Percentiles rank a stretch among this genome's conserved stretches.
Conservation (phyloP, 2,113 vertebrate genomes). For the Bujurquina vittata region DNA sequence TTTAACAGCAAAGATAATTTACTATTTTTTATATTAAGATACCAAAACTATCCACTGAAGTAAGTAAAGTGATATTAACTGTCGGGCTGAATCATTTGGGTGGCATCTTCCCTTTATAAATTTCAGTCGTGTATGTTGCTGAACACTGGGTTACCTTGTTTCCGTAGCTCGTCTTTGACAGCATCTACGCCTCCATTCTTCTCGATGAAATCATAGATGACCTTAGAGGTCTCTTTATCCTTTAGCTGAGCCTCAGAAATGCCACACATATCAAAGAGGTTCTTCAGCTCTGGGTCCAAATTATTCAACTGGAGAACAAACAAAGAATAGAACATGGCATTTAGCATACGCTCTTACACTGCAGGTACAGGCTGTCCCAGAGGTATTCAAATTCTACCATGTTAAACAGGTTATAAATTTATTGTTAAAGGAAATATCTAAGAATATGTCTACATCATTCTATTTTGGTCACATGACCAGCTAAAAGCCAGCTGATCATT, state of each 20-base stretch:
- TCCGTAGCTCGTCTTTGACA: slow-evolving; percentile 94
- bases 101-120: not conserved
- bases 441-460: not conserved
- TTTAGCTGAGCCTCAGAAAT: slow-evolving; percentile 98
- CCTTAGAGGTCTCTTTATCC: slow-evolving; percentile 98
- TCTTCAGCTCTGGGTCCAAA: slow-evolving; percentile 97
- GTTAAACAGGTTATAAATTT: not conserved
- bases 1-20: not conserved
- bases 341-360: not conserved
- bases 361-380: not conserved
- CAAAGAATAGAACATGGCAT: not conserved
- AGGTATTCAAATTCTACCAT: not conserved
- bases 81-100: not conserved
- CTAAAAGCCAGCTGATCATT: not conserved
- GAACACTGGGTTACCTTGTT: slow-evolving; percentile 85
- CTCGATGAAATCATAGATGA: slow-evolving; percentile 99
- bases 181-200: slow-evolving; percentile 97
- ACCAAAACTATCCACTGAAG: not conserved
- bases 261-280: slow-evolving; percentile 95
- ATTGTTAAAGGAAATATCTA: not conserved
- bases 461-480: not conserved
- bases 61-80: no score
- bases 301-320: slow-evolving; percentile 87
- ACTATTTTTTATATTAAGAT: not conserved
- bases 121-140: no score